phyloP scores from a whole-genome alignment of 2,797 vertebrate species.

The Loriculus beryllinus region DNA sequence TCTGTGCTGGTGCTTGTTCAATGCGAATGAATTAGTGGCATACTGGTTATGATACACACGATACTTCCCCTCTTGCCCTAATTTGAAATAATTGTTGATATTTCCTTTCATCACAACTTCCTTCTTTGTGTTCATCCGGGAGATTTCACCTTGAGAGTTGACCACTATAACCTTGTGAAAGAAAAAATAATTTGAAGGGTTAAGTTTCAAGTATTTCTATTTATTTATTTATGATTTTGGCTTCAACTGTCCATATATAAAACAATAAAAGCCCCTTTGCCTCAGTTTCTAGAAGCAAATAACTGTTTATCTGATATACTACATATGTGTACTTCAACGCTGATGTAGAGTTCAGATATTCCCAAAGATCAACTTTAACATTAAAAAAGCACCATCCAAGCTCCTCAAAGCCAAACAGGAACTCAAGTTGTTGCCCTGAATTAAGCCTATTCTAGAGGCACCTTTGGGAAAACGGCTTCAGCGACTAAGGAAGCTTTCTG shows the following conservation, averaged over 20 bases:
- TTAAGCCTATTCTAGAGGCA: not conserved
- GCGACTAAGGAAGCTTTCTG: not conserved
- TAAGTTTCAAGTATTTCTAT: not conserved
- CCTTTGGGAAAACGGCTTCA: not conserved
- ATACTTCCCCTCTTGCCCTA: constrained; percentile 97
- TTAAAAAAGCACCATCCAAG: not conserved
- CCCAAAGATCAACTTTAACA: not conserved
- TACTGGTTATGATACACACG: constrained; percentile 97
- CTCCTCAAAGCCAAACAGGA: not conserved
- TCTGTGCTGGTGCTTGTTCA: constrained; percentile 98
- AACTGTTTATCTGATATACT: not conserved
- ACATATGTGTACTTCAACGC: not conserved
- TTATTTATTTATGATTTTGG: not conserved
- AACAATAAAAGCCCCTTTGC: not conserved
- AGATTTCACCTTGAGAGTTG: constrained; percentile 90
- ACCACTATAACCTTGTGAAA: constrained; percentile 86
- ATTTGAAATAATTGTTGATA: constrained; percentile 88
- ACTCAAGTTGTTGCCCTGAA: not conserved
- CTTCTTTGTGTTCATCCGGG: constrained; percentile 86
- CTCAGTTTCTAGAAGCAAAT: not conserved
- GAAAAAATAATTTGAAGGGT: not conserved
- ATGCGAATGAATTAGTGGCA: constrained; percentile 91
- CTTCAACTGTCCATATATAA: not conserved
- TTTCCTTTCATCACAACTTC: constrained; percentile 91
- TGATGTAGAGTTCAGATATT: not conserved